Conservation (phyloP, 23 tunicate genomes). For the Trididemnum clinides region DNA sequence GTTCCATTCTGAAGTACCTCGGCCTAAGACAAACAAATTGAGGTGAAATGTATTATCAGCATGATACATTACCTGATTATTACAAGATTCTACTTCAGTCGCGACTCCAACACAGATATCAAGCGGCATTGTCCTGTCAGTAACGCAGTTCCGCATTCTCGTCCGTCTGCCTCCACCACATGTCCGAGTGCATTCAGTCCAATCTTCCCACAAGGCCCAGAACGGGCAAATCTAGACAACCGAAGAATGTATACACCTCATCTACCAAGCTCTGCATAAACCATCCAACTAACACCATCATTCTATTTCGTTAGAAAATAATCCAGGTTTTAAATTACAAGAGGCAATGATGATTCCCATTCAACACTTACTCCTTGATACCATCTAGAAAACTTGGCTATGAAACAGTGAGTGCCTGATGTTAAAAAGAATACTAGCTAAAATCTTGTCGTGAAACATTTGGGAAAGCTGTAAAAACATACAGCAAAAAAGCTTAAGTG, state of each 20-base stretch:
- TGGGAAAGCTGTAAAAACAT: no score
- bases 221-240: slow-evolving; percentile 32
- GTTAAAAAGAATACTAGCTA: no score
- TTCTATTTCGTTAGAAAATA: no score
- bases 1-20: not conserved
- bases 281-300: no score
- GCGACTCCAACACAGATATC: slow-evolving; percentile 31
- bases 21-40: not conserved
- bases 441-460: no score
- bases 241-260: not conserved
- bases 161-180: slow-evolving; percentile 47
- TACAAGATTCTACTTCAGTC: slow-evolving; percentile 46
- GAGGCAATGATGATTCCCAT: no score
- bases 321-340: no score
- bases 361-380: no score
- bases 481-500: no score
- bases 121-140: not conserved
- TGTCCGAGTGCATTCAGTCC: slow-evolving; percentile 39
- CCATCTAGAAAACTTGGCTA: no score
- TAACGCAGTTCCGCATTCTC: not conserved
- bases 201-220: slow-evolving; percentile 49
- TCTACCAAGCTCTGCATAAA: no score
- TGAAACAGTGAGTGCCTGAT: no score
- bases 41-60: not conserved
- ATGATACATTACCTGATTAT: slow-evolving; percentile 9